Conservation (phyloP, 2,797 vertebrate genomes). For the Amazona ochrocephala region DNA sequence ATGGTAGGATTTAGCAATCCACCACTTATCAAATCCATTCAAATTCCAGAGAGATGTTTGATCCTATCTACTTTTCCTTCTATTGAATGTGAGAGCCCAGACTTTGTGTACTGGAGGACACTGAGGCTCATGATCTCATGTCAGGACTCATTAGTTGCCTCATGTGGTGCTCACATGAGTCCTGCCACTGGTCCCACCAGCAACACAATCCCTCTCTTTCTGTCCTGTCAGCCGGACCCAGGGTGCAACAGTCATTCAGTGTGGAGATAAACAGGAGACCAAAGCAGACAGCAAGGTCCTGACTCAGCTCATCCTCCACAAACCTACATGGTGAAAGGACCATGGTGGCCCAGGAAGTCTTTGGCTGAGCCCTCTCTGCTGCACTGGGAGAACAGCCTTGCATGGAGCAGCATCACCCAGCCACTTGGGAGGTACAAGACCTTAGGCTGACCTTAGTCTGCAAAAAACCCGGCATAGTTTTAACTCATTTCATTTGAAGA, state of each 20-base stretch:
- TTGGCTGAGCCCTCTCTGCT: background rate
- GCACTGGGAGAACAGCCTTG: background rate
- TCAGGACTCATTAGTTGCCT: background rate
- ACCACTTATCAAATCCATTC: background rate
- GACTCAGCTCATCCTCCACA: background rate
- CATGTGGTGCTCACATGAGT: background rate
- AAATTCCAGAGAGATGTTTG: background rate
- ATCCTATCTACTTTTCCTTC: background rate
- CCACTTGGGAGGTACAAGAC: fast-evolving
- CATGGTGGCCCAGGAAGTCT: background rate
- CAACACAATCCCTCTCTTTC: background rate
- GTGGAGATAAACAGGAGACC: background rate
- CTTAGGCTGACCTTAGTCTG: background rate
- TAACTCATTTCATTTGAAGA: background rate
- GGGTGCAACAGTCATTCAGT: fast-evolving
- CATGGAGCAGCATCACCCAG: background rate
- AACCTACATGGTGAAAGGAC: background rate
- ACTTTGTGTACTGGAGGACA: fast-evolving
- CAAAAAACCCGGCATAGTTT: background rate
- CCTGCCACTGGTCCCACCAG: background rate
- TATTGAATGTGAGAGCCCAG: background rate
- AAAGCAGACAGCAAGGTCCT: background rate
- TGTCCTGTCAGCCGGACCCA: background rate
- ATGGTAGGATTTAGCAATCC: fast-evolving
- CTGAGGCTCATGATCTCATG: fast-evolving